Percentiles rank a stretch among this genome's conserved stretches.
Evolutionary conservation across 2,888 invertebrate species (phyloP).

Genomic region (Neuroscelio doddi): DNA sequence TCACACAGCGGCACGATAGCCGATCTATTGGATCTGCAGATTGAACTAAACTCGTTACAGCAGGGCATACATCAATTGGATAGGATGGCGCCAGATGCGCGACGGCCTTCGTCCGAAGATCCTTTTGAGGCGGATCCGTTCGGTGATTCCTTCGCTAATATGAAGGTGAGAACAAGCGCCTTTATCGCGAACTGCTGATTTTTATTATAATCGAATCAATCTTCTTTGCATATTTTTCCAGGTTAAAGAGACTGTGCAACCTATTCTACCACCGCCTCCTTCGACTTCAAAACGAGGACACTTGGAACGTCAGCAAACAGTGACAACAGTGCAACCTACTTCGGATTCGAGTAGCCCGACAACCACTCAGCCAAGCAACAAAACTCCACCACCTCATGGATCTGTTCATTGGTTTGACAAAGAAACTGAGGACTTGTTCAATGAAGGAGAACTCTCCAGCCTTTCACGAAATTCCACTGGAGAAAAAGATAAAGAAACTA

Average conservation of each 20-base stretch:
- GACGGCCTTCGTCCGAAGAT: conserved; percentile 75
- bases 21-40: conserved; percentile 89
- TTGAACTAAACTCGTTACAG: conserved; percentile 88
- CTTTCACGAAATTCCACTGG: conserved; percentile 55
- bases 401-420: conserved; percentile 73
- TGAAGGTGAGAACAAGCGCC: conserved; percentile 58
- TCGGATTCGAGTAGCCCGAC: conserved; percentile 65
- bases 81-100: conserved; percentile 83
- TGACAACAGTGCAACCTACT: conserved; percentile 57
- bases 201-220: neutral
- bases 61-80: conserved; percentile 92
- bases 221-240: conserved; percentile 28
- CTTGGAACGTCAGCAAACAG: conserved; percentile 65
- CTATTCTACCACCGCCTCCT: conserved; percentile 68
- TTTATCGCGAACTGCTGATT: too few relatives aligned
- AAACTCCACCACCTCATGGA: conserved; percentile 64
- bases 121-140: conserved; percentile 78
- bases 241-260: conserved; percentile 66
- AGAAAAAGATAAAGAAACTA: conserved; percentile 61
- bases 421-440: conserved; percentile 72
- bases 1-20: conserved; percentile 80
- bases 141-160: conserved; percentile 82
- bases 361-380: conserved; percentile 55
- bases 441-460: conserved; percentile 66
- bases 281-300: conserved; percentile 65